A percentile compares a stretch with the other conserved stretches of the same genome.
Evolutionary conservation across 2,113 vertebrate species (phyloP).

Genomic region (Trichomycterus rosablanca): DNA sequence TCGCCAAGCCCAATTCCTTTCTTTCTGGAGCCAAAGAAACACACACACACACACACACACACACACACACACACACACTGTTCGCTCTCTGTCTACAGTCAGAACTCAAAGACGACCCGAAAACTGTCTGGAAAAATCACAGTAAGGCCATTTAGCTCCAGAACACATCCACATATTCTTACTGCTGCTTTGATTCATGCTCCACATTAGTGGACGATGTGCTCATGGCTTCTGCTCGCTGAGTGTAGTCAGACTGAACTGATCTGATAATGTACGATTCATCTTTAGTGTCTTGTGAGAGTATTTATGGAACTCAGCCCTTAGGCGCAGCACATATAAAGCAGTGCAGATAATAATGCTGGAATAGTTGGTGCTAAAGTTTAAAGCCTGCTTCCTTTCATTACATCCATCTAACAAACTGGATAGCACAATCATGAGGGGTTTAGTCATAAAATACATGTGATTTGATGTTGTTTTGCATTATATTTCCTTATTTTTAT

Average conservation of each 20-base stretch:
- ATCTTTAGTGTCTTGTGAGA: background rate
- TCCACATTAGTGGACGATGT: background rate
- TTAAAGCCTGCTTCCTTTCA: background rate
- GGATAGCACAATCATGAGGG: no score
- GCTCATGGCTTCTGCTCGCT: background rate
- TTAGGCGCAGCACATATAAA: background rate
- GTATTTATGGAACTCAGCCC: slow-evolving; percentile 3
- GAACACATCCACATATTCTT: background rate
- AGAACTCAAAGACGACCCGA: no score
- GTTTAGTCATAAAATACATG: no score
- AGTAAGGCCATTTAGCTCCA: no score
- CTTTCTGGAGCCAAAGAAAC: slow-evolving; percentile 13
- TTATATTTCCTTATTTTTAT: no score
- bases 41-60: slow-evolving; percentile 16
- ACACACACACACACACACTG: slow-evolving; percentile 21
- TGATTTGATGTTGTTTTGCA: no score
- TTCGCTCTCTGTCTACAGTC: background rate
- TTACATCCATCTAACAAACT: no score
- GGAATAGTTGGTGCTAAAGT: background rate
- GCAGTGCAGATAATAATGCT: background rate
- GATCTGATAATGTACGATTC: background rate
- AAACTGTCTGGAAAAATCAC: no score
- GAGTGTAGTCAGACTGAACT: background rate
- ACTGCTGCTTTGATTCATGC: background rate
- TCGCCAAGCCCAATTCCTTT: slow-evolving; percentile 8